A percentile compares a stretch with the other conserved stretches of the same genome.
These are phyloP conservation scores for Trichechus manatus DNA, from an alignment of 2,113 vertebrate genomes.

Conservation along the genomic window DNA sequence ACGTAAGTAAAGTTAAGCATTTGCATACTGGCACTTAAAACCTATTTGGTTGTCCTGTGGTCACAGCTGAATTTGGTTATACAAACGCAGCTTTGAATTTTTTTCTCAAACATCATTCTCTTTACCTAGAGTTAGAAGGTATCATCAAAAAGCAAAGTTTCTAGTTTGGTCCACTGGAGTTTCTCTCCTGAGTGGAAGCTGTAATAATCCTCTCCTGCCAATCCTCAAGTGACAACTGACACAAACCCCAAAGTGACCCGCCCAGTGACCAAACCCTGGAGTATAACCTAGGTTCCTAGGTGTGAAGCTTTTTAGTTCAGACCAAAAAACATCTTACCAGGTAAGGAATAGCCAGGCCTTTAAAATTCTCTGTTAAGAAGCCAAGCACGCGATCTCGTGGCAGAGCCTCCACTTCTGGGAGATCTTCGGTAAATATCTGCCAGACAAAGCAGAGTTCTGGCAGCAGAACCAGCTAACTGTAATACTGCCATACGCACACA, in stretches of 20 bases:
- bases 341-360: constrained; percentile 95
- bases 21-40: not conserved
- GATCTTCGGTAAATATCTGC: constrained; percentile 99
- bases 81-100: not conserved
- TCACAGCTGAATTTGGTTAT: not conserved
- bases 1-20: not conserved
- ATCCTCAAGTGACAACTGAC: constrained; percentile 13
- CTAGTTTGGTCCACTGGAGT: not conserved
- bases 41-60: not conserved
- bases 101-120: not conserved
- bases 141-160: not conserved
- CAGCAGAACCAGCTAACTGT: not conserved
- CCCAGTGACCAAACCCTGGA: not conserved
- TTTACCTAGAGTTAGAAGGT: constrained; percentile 11
- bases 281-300: not conserved
- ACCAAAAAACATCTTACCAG: constrained; percentile 88
- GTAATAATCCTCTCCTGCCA: not conserved
- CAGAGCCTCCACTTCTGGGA: constrained; percentile 95
- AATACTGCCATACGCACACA: accelerated
- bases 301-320: constrained; percentile 19
- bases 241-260: not conserved
- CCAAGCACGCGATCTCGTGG: constrained; percentile 94
- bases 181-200: not conserved
- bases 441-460: constrained; percentile 46
- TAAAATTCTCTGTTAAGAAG: constrained; percentile 96